Percentiles rank a stretch among this genome's conserved stretches.
These are phyloP conservation scores for Muscicapa comitata DNA, from an alignment of 2,797 vertebrate genomes.

Conservation along the genomic window DNA sequence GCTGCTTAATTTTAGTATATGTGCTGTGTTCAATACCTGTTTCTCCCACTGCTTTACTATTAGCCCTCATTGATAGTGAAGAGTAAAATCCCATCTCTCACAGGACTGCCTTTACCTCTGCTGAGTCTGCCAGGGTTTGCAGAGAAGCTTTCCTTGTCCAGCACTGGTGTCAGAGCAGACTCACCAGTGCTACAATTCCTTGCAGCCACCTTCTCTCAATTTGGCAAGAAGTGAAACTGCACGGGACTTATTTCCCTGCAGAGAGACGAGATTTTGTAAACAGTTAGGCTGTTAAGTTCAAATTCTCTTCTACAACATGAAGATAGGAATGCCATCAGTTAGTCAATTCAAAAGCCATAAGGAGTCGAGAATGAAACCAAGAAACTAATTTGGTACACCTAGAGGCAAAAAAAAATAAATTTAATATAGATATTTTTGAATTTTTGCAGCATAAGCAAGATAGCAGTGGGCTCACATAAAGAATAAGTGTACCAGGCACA, in stretches of 20 bases:
- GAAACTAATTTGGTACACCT: not conserved
- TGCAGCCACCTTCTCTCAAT: not conserved
- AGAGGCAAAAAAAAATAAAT: not conserved
- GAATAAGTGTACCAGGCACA: conserved; percentile 17
- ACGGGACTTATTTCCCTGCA: not conserved
- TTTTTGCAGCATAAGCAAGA: conserved; percentile 3
- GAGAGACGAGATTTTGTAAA: not conserved
- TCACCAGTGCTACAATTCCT: not conserved
- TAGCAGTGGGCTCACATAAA: not conserved
- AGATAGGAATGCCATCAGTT: not conserved
- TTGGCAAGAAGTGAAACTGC: not conserved
- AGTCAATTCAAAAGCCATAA: not conserved
- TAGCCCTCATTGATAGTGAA: not conserved
- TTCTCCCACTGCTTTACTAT: not conserved
- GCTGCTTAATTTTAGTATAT: not conserved
- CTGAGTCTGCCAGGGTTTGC: not conserved
- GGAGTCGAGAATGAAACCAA: not conserved
- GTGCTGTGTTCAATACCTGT: not conserved
- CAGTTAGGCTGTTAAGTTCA: not conserved
- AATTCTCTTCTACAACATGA: not conserved
- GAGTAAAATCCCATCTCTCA: not conserved
- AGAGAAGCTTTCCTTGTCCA: not conserved
- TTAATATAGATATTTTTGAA: not conserved
- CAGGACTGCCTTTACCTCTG: not conserved
- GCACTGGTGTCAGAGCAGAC: not conserved